Percentiles rank a stretch among this genome's conserved stretches.
phyloP scores from a whole-genome alignment of 2,113 vertebrate species.

The Halichoerus grypus region DNA sequence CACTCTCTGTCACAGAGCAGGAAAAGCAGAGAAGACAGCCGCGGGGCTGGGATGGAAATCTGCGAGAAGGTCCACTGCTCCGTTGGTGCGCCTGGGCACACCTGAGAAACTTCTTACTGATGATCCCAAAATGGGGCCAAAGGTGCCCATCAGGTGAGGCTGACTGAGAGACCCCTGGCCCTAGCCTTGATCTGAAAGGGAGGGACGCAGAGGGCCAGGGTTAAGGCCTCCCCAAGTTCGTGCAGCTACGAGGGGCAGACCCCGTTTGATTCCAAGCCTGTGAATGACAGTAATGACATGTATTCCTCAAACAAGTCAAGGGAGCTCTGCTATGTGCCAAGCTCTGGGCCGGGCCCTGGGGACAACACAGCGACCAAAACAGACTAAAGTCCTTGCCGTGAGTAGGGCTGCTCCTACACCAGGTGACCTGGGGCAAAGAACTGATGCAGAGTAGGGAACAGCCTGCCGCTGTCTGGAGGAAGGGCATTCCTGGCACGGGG shows the following conservation, averaged over 20 bases:
- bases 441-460: neutral
- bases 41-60: fast-evolving
- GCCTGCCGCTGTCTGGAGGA: neutral
- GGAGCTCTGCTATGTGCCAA: neutral
- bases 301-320: neutral
- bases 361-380: neutral
- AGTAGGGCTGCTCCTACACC: too few relatives aligned
- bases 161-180: fast-evolving
- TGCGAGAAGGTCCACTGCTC: fast-evolving
- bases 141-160: fast-evolving
- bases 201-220: fast-evolving
- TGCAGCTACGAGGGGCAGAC: neutral
- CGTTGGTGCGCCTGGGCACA: fast-evolving
- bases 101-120: fast-evolving
- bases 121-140: fast-evolving
- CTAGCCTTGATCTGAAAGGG: too few relatives aligned
- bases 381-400: neutral
- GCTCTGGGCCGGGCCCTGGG: neutral
- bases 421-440: neutral
- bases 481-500: neutral
- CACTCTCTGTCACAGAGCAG: neutral
- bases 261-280: neutral
- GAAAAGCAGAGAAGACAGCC: neutral
- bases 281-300: neutral
- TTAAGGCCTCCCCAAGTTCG: neutral